Conservation (phyloP, 2,888 invertebrate species). For the Oligia fasciuncula region DNA sequence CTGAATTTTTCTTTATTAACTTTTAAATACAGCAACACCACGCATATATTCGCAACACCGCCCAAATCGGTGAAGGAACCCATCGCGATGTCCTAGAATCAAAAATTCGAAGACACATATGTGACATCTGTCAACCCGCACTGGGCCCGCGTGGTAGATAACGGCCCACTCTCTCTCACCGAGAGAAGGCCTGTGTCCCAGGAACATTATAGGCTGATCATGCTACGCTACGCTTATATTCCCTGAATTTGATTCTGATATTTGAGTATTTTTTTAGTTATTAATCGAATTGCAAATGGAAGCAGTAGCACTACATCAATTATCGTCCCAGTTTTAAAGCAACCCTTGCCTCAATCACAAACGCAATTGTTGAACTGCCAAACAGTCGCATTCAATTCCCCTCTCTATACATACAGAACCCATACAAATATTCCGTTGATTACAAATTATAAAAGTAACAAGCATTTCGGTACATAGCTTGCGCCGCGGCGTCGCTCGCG, state of each 20-base stretch:
- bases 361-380: constrained; percentile 10
- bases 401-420: constrained; percentile 51
- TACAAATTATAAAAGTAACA: constrained; percentile 61
- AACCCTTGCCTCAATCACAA: constrained; percentile 22
- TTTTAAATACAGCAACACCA: neutral
- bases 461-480: constrained; percentile 64
- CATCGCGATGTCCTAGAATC: neutral
- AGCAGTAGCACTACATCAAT: constrained; percentile 18
- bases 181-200: neutral
- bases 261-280: neutral
- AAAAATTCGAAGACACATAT: neutral
- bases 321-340: neutral
- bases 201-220: neutral
- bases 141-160: neutral
- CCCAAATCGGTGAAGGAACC: neutral
- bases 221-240: neutral
- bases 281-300: neutral
- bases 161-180: neutral
- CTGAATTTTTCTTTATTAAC: neutral
- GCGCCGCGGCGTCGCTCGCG: constrained; percentile 68
- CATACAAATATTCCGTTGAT: constrained; percentile 43
- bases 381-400: constrained; percentile 20
- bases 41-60: neutral
- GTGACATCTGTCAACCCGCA: neutral
- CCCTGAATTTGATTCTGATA: no score